Conservation (phyloP, 2,113 vertebrate genomes). For the Hiodon tergisus region DNA sequence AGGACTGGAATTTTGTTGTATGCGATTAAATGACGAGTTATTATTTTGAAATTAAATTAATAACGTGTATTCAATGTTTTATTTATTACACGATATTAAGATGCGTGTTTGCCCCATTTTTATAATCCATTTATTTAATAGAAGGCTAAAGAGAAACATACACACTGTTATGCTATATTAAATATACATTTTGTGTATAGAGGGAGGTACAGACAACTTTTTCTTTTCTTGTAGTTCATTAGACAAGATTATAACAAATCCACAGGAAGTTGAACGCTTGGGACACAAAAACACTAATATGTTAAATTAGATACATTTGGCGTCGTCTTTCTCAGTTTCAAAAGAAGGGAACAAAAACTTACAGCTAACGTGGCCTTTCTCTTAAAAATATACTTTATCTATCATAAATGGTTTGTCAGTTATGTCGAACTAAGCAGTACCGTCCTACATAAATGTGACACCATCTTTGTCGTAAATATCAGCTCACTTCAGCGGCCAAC, state of each 20-base stretch:
- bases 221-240: background rate
- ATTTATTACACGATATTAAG: background rate
- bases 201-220: no score
- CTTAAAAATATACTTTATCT: no score
- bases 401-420: background rate
- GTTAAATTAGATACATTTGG: no score
- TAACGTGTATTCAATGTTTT: background rate
- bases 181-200: no score
- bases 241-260: background rate
- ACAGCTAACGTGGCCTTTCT: no score
- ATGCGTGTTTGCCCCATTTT: no score
- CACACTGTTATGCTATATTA: no score
- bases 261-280: conserved; percentile 1
- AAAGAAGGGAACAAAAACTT: no score
- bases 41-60: no score
- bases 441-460: conserved; percentile 2
- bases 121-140: no score
- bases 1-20: background rate
- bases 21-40: background rate
- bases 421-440: background rate
- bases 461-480: conserved; percentile 3
- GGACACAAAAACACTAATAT: background rate
- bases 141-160: no score
- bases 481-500: background rate
- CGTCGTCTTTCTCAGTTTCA: no score